Conservation (phyloP, 1,140 invertebrate genomes). For the Heliothis subflexa region DNA sequence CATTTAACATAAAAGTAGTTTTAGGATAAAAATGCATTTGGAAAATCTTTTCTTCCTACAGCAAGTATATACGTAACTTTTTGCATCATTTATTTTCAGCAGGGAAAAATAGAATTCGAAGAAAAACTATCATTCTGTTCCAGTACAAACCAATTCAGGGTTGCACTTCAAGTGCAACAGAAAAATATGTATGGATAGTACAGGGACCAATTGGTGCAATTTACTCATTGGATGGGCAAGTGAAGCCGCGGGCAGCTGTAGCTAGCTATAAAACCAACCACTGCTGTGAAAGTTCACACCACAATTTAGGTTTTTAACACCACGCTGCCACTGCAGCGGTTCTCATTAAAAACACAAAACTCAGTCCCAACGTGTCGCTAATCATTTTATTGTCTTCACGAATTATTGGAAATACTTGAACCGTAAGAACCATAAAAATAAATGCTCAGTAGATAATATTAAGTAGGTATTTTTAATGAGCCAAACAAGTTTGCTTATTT, state of each 20-base stretch:
- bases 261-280: slow-evolving; percentile 71
- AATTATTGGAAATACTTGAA: slow-evolving; percentile 59
- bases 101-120: too few relatives aligned
- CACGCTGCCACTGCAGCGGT: slow-evolving; percentile 66
- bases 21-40: too few relatives aligned
- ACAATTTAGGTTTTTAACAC: slow-evolving; percentile 85
- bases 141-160: too few relatives aligned
- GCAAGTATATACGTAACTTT: too few relatives aligned
- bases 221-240: background rate
- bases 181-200: too few relatives aligned
- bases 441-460: slow-evolving; percentile 15
- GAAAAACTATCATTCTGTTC: too few relatives aligned
- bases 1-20: too few relatives aligned
- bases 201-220: background rate
- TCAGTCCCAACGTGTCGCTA: slow-evolving; percentile 65
- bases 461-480: slow-evolving; percentile 33
- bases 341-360: slow-evolving; percentile 70
- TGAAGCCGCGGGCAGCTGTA: slow-evolving; percentile 43
- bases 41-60: too few relatives aligned
- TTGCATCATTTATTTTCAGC: too few relatives aligned
- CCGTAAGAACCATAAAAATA: slow-evolving; percentile 9
- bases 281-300: slow-evolving; percentile 85
- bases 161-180: too few relatives aligned
- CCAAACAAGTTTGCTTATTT: slow-evolving; percentile 5
- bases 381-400: slow-evolving; percentile 76